Evolutionary conservation across 2,113 vertebrate genomes (phyloP).

Genomic region (Chionis minor): DNA sequence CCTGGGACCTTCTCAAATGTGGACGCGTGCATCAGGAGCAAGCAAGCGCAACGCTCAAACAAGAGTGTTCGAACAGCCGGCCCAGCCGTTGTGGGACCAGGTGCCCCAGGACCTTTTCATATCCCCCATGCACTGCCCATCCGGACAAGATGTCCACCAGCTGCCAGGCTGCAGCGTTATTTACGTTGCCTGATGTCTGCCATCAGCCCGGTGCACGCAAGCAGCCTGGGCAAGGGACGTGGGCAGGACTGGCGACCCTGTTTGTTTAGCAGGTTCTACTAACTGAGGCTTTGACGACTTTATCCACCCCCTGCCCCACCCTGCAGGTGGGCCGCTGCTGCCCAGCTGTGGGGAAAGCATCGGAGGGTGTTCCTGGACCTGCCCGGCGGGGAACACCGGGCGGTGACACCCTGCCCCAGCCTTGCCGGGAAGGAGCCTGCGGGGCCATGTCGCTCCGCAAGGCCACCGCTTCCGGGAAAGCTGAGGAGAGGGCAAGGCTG

Average conservation of each 20-base stretch:
- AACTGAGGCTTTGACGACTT: background rate
- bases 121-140: background rate
- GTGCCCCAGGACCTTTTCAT: background rate
- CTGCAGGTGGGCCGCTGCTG: background rate
- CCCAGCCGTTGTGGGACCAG: background rate
- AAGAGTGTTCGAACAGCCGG: background rate
- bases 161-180: background rate
- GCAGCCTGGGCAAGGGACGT: too few species aligned
- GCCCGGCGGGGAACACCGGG: background rate
- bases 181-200: background rate
- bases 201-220: too few species aligned
- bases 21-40: background rate
- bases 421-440: background rate
- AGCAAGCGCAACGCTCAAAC: background rate
- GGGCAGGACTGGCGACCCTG: background rate
- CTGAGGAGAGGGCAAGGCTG: background rate
- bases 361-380: background rate
- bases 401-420: background rate
- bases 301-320: fast-evolving
- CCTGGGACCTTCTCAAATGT: background rate
- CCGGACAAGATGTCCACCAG: background rate
- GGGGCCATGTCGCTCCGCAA: background rate
- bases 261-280: background rate
- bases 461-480: background rate
- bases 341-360: background rate